Conservation (phyloP, 2,888 invertebrate species). For the Synanthedon myopaeformis region DNA sequence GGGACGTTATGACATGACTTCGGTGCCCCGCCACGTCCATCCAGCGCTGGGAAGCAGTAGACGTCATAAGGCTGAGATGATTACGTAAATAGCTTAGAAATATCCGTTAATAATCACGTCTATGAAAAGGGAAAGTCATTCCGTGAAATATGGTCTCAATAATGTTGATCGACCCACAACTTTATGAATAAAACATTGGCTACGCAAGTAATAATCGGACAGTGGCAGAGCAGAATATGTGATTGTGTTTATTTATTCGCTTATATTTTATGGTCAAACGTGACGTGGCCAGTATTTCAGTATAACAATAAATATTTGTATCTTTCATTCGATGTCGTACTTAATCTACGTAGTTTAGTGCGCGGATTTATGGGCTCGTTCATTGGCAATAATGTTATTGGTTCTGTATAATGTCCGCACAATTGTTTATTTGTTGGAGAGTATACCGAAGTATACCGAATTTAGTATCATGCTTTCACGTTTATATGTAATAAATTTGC, state of each 20-base stretch:
- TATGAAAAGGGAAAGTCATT: slow-evolving; percentile 30
- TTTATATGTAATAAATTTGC: too few relatives aligned
- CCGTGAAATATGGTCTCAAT: slow-evolving; percentile 41
- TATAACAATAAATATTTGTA: slow-evolving; percentile 14
- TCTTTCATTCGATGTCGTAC: slow-evolving; percentile 5
- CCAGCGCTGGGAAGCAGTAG: too few relatives aligned
- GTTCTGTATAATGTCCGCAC: too few relatives aligned
- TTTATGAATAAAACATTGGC: slow-evolving; percentile 59
- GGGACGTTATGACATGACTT: too few relatives aligned
- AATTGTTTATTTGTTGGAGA: too few relatives aligned
- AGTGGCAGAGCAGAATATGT: slow-evolving; percentile 35
- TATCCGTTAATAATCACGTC: not conserved
- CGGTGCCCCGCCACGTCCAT: too few relatives aligned
- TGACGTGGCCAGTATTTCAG: slow-evolving; percentile 16
- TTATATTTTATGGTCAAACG: slow-evolving; percentile 11
- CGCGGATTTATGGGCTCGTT: not conserved
- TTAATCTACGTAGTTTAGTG: not conserved
- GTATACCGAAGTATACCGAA: too few relatives aligned
- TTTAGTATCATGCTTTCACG: too few relatives aligned
- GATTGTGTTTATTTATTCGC: slow-evolving; percentile 16
- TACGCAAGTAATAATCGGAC: slow-evolving; percentile 46
- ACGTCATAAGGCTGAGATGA: too few relatives aligned
- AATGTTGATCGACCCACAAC: slow-evolving; percentile 34
- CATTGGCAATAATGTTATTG: not conserved
- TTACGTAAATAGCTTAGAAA: too few relatives aligned